Percentiles rank a stretch among this genome's conserved stretches.
Evolutionary conservation across 1,140 invertebrate genomes (phyloP).

Genomic region (Drosophila persimilis): DNA sequence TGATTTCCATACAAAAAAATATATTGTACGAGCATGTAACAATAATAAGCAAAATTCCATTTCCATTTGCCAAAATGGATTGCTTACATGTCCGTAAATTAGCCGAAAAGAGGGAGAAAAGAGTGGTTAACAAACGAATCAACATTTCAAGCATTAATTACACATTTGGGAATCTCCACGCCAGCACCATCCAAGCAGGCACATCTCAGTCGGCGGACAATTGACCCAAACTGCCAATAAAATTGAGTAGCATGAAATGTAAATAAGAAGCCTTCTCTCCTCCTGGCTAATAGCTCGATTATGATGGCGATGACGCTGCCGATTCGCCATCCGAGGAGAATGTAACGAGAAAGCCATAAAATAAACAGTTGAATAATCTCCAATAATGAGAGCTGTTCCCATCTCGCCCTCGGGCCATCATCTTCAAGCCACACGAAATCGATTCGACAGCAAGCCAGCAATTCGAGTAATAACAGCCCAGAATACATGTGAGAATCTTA

Average conservation of each 20-base stretch:
- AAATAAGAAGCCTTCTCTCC: slow-evolving; percentile 67
- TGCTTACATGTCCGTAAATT: slow-evolving; percentile 13
- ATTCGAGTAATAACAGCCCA: neutral
- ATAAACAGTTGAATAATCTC: slow-evolving; percentile 80
- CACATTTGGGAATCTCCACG: slow-evolving; percentile 20
- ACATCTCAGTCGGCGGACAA: slow-evolving; percentile 66
- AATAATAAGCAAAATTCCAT: slow-evolving; percentile 37
- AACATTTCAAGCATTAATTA: slow-evolving; percentile 39
- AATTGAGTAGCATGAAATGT: slow-evolving; percentile 77
- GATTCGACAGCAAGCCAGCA: slow-evolving; percentile 51
- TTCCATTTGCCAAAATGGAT: slow-evolving; percentile 23
- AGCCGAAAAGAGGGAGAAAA: slow-evolving; percentile 3
- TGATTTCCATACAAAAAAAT: slow-evolving; percentile 51
- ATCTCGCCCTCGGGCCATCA: slow-evolving; percentile 53
- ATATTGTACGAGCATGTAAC: slow-evolving; percentile 5
- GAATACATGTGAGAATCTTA: slow-evolving; percentile 32
- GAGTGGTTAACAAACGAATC: slow-evolving; percentile 20
- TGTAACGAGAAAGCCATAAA: slow-evolving; percentile 80
- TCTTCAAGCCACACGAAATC: slow-evolving; percentile 63
- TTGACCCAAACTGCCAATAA: slow-evolving; percentile 81
- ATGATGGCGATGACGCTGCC: slow-evolving; percentile 73
- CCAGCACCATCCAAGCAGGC: slow-evolving; percentile 39
- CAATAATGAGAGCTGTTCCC: slow-evolving; percentile 62
- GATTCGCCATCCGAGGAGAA: slow-evolving; percentile 52
- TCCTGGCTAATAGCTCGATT: slow-evolving; percentile 71